Base-by-base conservation (phyloP, 2,888 invertebrate genomes). In the Dasypogon diadema region DNA sequence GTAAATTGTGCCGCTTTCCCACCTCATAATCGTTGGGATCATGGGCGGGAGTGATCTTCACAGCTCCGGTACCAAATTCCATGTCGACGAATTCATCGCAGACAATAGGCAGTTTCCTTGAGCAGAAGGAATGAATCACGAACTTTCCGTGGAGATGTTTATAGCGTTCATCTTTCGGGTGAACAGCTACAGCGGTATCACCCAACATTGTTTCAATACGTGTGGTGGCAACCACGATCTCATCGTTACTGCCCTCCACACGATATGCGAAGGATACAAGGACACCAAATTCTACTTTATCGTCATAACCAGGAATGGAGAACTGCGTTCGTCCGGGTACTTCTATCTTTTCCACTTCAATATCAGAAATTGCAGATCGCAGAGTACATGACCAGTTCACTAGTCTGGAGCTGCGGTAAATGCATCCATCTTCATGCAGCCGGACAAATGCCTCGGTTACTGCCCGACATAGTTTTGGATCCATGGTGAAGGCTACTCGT, bases 321-420 rank as follows among this genome's bases (percentile, higher is more conserved):
- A 99, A 84, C 80, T 95, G 84, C 0, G 98, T 99, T 65, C 93
- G 88, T 0, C 98, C 98, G 2, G 91, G 84, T 46, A 99, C 86
- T 83, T 98, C 96, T 48, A 93, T 85, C 87, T 99, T 99, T 84
- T 99, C 99, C 2, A 99, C 98, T 87, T 99, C 99, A 79, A 99
- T 98, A 84, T 99, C 99, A 0, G 99, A 99, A 80, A 99, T 99
- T 6, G 99, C 99, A 65, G 98, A 98, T 83, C 96, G 95, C 12
- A 99, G 87, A 0, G 95, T 89, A 83, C 99, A 99, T 0, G 98
- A 99, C 99, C 99, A 99, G 88, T 99, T 99, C 2, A 99, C 99
- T 6, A 99, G 89, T 48, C 97, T 90, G 81, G 96, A 96, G 68
- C 95, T 95, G 14, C 99, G 90, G 86, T 98, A 99, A 84, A 99